Conservation (phyloP, 2,888 invertebrate species). For the Agonopterix heracliana region DNA sequence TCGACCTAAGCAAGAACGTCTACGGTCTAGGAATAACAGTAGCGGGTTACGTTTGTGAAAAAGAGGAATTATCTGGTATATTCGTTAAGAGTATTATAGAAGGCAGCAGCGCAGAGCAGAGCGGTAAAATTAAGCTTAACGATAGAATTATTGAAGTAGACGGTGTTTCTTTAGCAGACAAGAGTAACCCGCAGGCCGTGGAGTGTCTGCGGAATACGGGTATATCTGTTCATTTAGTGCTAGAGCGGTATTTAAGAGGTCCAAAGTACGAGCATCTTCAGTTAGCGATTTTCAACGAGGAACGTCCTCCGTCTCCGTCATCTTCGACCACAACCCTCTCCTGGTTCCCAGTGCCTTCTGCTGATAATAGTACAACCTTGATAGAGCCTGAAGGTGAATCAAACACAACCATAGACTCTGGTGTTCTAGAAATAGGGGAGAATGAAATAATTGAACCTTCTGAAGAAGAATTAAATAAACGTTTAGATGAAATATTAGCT, state of each 20-base stretch:
- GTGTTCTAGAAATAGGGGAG: conserved; percentile 77
- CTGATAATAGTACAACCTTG: conserved; percentile 72
- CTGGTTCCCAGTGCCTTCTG: conserved; percentile 87
- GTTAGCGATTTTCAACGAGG: conserved; percentile 84
- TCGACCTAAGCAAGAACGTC: conserved; percentile 93
- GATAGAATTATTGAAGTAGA: conserved; percentile 98
- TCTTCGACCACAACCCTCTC: conserved; percentile 89
- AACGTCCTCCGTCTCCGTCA: conserved; percentile 78
- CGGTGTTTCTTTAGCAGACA: conserved; percentile 90
- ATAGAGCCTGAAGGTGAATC: conserved; percentile 89
- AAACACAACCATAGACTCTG: conserved; percentile 87
- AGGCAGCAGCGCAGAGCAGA: conserved; percentile 96
- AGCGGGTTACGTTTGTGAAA: conserved; percentile 97
- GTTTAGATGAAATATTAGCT: conserved; percentile 77
- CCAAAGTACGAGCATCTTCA: conserved; percentile 95
- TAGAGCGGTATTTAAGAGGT: conserved; percentile 94
- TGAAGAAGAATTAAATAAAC: conserved; percentile 64
- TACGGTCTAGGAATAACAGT: conserved; percentile 96
- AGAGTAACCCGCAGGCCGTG: conserved; percentile 97
- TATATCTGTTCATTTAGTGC: conserved; percentile 89
- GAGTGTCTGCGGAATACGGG: conserved; percentile 96
- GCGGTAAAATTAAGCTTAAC: conserved; percentile 93
- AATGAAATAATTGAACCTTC: conserved; percentile 65
- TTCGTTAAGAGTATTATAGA: conserved; percentile 99
- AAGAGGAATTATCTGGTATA: conserved; percentile 99